Conservation (phyloP, 1,140 invertebrate species). For the Mycetomoellerius zeteki region DNA sequence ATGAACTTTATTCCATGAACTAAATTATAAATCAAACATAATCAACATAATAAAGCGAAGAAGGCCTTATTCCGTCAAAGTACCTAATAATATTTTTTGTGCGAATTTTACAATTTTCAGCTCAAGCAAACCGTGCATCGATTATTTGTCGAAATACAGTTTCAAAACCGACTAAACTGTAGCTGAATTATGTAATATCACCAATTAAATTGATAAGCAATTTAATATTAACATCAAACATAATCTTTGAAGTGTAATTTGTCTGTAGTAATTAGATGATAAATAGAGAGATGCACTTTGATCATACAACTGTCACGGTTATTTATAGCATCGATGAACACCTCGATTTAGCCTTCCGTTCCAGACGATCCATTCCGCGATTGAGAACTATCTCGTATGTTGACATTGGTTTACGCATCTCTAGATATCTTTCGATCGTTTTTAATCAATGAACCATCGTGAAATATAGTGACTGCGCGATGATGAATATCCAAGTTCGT, state of each 20-base stretch:
- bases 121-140: too few species aligned
- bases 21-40: constrained; percentile 35
- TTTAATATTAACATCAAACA: background rate
- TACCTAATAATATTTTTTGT: too few species aligned
- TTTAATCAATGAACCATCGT: constrained; percentile 41
- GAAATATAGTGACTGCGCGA: constrained; percentile 43
- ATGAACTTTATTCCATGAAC: background rate
- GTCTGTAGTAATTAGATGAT: constrained; percentile 6
- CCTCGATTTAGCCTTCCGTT: background rate
- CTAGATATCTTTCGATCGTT: constrained; percentile 33
- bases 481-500: constrained; percentile 36
- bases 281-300: background rate
- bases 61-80: too few species aligned
- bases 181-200: too few species aligned
- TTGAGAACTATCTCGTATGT: constrained; percentile 17
- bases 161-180: too few species aligned
- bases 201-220: too few species aligned
- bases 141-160: too few species aligned
- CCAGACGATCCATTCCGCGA: constrained; percentile 10
- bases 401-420: background rate
- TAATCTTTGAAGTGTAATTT: background rate
- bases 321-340: constrained; percentile 29
- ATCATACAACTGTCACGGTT: constrained; percentile 2
- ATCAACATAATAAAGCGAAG: background rate
- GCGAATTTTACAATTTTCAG: too few species aligned